Evolutionary conservation across 2,888 invertebrate genomes (phyloP).

Genomic region (Polia nebulosa): DNA sequence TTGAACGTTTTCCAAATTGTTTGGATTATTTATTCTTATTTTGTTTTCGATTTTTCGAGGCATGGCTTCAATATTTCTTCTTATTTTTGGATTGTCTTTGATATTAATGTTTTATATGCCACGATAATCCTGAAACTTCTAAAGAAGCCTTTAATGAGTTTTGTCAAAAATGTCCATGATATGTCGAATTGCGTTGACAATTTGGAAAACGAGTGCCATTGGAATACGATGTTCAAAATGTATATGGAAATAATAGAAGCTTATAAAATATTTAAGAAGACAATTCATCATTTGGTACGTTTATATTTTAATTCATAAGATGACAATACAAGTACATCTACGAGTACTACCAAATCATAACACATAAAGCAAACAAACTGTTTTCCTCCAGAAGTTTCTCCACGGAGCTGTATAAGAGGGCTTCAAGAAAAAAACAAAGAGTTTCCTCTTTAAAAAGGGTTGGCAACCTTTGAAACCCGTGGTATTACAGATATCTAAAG

Average conservation of each 20-base stretch:
- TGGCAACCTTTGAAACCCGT: no score
- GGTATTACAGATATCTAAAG: no score
- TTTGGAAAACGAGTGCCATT: neutral
- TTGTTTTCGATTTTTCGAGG: neutral
- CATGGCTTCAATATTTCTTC: neutral
- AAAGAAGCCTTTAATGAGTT: neutral
- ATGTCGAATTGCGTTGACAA: neutral
- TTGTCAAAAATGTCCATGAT: conserved; percentile 10
- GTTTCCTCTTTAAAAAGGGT: no score
- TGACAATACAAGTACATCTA: no score
- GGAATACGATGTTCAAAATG: conserved; percentile 18
- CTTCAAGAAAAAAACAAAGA: no score
- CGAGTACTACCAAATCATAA: no score
- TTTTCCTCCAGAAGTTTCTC: no score
- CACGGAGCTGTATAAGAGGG: no score
- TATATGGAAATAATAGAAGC: conserved; percentile 20
- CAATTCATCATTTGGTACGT: conserved; percentile 5
- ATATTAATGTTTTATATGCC: conserved; percentile 11
- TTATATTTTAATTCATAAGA: no score
- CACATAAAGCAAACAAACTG: no score
- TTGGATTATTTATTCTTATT: conserved; percentile 8
- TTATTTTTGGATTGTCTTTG: neutral
- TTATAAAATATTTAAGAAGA: conserved; percentile 21
- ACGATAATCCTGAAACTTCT: conserved; percentile 13
- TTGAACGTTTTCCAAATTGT: conserved; percentile 5